Conservation (phyloP, 2,113 vertebrate species). For the Psilopsiagon aurifrons region DNA sequence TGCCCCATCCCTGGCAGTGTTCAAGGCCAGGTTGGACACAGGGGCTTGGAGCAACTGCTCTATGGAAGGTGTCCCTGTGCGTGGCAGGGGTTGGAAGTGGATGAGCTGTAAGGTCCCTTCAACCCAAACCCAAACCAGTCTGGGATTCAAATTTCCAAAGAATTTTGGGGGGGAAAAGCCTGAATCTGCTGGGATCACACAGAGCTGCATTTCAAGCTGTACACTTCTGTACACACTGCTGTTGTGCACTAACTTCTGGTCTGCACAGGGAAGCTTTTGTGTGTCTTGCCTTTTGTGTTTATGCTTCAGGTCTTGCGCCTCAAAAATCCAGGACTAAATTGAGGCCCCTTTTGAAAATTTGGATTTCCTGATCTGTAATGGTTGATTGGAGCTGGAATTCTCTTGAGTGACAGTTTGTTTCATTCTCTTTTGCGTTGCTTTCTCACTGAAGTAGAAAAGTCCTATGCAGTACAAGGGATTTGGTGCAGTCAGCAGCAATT, state of each 20-base stretch:
- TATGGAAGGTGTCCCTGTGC: neutral
- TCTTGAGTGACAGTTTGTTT: slow-evolving; percentile 51
- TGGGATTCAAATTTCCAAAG: neutral
- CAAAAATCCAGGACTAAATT: slow-evolving; percentile 5
- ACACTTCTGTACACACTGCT: rapidly evolving
- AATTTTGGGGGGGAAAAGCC: neutral
- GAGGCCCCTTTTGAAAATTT: neutral
- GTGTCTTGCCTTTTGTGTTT: neutral
- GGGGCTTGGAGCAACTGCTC: too few species aligned
- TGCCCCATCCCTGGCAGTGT: too few species aligned
- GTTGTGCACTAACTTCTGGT: neutral
- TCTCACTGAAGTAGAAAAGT: slow-evolving; percentile 64
- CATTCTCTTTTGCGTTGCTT: slow-evolving; percentile 30
- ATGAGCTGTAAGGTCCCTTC: neutral
- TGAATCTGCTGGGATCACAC: neutral
- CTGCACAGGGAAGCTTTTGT: neutral
- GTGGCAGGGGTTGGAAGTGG: rapidly evolving
- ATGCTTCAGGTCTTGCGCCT: neutral
- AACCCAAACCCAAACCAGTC: neutral
- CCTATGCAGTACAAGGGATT: slow-evolving; percentile 25
- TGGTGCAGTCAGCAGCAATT: slow-evolving; percentile 43
- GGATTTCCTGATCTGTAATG: slow-evolving; percentile 25
- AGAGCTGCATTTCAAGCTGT: neutral
- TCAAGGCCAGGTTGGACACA: too few species aligned
- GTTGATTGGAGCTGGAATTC: slow-evolving; percentile 27